These are phyloP conservation scores for Choreutis nemorana DNA, from an alignment of 2,888 invertebrate species.

Conservation along the genomic window DNA sequence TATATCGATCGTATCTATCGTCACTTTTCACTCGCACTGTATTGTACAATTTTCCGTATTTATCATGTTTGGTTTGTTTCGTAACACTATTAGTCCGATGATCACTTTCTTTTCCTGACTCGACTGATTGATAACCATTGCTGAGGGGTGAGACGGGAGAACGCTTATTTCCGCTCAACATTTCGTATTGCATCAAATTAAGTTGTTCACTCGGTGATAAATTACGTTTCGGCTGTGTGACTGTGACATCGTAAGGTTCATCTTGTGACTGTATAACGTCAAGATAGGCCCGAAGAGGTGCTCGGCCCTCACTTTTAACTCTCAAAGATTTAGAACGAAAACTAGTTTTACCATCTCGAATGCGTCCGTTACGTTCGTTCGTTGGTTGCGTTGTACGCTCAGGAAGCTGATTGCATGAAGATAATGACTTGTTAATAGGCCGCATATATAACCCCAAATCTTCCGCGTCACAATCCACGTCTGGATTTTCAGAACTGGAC, in stretches of 20 bases:
- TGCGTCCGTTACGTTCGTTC: slow-evolving; percentile 47
- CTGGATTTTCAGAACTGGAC: slow-evolving; percentile 34
- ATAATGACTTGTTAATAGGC: slow-evolving; percentile 49
- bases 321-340: slow-evolving; percentile 62
- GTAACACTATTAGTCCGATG: slow-evolving; percentile 51
- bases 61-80: slow-evolving; percentile 55
- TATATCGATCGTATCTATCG: slow-evolving; percentile 54
- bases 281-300: slow-evolving; percentile 48
- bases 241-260: slow-evolving; percentile 46
- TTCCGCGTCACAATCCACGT: slow-evolving; percentile 47
- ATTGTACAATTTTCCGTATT: slow-evolving; percentile 52
- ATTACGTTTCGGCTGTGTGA: slow-evolving; percentile 62
- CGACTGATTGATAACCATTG: slow-evolving; percentile 40
- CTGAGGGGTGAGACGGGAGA: slow-evolving; percentile 25
- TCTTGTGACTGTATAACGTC: slow-evolving; percentile 33
- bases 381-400: slow-evolving; percentile 42
- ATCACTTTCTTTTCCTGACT: slow-evolving; percentile 53
- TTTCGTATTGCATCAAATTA: slow-evolving; percentile 57
- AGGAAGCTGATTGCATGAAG: slow-evolving; percentile 55
- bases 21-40: slow-evolving; percentile 63
- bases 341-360: slow-evolving; percentile 48
- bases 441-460: slow-evolving; percentile 56
- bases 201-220: slow-evolving; percentile 60
- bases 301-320: slow-evolving; percentile 59
- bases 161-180: slow-evolving; percentile 42